A percentile compares a stretch with the other conserved stretches of the same genome.
These are phyloP conservation scores for Benitochromis conjunctus DNA, from an alignment of 2,113 vertebrate genomes.

Conservation along the genomic window DNA sequence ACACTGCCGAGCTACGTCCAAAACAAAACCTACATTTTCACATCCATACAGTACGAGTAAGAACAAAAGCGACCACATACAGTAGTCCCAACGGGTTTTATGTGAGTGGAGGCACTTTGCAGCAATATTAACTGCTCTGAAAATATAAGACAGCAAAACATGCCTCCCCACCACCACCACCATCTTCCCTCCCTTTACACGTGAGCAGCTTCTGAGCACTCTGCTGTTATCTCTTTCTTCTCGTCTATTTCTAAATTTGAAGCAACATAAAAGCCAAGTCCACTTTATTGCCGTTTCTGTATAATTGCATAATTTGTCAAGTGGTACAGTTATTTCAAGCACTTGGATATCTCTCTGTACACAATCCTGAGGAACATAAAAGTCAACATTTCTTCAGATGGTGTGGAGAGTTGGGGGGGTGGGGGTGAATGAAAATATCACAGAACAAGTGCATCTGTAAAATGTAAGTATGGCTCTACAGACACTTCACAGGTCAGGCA, in stretches of 20 bases:
- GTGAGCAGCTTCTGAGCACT: slow-evolving; percentile 5
- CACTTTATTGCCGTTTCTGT: slow-evolving; percentile 11
- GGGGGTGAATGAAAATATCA: not conserved
- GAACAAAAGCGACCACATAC: not conserved
- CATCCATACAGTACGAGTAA: not conserved
- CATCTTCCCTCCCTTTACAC: not conserved
- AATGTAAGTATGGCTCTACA: not conserved
- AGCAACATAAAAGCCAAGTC: slow-evolving; percentile 23
- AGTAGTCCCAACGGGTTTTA: not conserved
- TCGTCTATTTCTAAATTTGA: slow-evolving; percentile 35
- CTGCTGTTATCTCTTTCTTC: slow-evolving; percentile 3
- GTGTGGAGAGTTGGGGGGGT: not conserved
- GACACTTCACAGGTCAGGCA: not conserved
- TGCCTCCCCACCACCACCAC: not conserved
- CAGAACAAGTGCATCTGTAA: not conserved
- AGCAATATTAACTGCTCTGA: not conserved
- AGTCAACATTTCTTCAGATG: not conserved
- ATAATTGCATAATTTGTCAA: slow-evolving; percentile 47
- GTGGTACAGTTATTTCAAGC: slow-evolving; percentile 31
- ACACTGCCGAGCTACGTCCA: not conserved
- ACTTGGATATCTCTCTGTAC: not conserved
- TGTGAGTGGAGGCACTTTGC: not conserved
- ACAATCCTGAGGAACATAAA: not conserved
- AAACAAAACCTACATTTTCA: slow-evolving; percentile 2
- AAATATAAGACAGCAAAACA: not conserved